Evolutionary conservation across 2,797 vertebrate species (phyloP), one percentile per base, ranked within the genome.

Genomic region (Adelosebastes latens): DNA sequence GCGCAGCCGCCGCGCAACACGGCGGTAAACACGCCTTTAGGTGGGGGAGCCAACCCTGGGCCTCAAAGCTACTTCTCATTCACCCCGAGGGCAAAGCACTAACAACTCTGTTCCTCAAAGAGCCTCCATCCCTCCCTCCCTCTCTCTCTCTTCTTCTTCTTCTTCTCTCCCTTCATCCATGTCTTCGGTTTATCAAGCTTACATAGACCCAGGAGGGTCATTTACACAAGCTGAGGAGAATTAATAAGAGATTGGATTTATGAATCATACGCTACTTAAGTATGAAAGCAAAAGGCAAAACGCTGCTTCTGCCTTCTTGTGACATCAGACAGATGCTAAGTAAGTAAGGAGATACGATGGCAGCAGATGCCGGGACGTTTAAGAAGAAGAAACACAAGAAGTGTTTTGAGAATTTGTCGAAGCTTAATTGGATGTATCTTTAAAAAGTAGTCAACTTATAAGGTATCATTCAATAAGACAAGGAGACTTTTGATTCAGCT

Each of bases 251-350:
- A 89, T 87, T 81, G 89, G 88, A 93, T 94, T 95, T 94, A 96
- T 96, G 93, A 96, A 95, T 96, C 93, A 95, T 84, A 83, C 42
- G 79, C 93, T 94, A 88, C 88, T 95, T 95, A 94, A 93, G 92
- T 89, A 89, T 87, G 89, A 90, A 93, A 92, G 89, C 91, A 84
- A 77, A 46, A 88, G 64, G 75, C 75, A 91, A 89, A 91, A 85
- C 7, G 85, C 78, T 75, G 83, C 77, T 66, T 73, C 83, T 86
- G 80, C 76, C 63, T 83, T 34, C 80, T 76, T 46, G 79, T 84
- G 87, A 88, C 89, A 90, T 88, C 88, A 89, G 87, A 82, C 80
- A 85, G 88, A 93, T 84, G 88, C 84, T 73, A 77, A 87, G 82
- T 87, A 58, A 52, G 49, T 52, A 52, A 84, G 63, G 75, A 79